phyloP scores from a whole-genome alignment of 2,797 vertebrate species.

The Coendou prehensilis region DNA sequence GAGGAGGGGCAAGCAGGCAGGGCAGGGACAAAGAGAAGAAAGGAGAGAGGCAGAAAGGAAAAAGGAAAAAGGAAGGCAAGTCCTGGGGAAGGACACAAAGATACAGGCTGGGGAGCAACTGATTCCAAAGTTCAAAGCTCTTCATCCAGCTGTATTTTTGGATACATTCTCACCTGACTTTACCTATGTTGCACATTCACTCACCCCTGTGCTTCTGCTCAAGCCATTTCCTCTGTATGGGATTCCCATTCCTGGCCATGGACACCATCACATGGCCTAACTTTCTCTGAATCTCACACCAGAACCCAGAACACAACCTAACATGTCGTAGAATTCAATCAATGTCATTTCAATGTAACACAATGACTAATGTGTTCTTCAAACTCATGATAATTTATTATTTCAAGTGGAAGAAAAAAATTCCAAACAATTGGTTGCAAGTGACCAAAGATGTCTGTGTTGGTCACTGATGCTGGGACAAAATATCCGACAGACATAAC shows the following conservation, averaged over 20 bases:
- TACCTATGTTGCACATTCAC: not conserved
- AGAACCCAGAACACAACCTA: not conserved
- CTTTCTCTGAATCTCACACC: not conserved
- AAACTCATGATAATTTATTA: not conserved
- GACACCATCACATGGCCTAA: not conserved
- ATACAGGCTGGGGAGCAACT: not conserved
- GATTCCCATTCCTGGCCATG: not conserved
- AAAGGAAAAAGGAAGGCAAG: not conserved
- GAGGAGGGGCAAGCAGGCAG: not conserved
- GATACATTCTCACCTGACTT: not conserved
- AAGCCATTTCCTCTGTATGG: not conserved
- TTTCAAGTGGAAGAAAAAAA: conserved; percentile 54
- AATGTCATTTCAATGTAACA: not conserved
- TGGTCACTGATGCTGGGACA: not conserved
- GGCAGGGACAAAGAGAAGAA: not conserved
- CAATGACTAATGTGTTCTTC: not conserved
- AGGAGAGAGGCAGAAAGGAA: not conserved
- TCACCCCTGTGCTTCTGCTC: not conserved
- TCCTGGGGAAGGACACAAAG: conserved; percentile 1
- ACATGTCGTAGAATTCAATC: not conserved
- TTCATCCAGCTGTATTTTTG: not conserved
- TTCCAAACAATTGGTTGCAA: not conserved
- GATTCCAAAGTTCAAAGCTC: conserved; percentile 35
- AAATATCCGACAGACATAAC: not conserved
- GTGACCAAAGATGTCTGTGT: not conserved